phyloP scores from a whole-genome alignment of 2,797 vertebrate species.

The Epinephelus coioides region DNA sequence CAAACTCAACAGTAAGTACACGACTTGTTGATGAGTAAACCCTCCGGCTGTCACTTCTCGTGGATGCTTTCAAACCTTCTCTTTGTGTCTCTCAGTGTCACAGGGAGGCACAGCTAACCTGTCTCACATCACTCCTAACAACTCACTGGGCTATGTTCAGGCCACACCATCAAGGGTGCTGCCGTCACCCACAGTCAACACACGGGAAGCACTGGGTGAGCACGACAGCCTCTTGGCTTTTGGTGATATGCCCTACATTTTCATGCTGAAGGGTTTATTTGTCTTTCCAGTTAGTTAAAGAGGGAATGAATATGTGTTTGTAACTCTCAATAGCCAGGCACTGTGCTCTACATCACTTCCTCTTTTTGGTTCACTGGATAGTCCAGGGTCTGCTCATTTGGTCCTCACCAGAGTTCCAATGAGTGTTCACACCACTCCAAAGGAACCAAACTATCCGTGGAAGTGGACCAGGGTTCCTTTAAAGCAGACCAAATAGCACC shows the following conservation, averaged over 20 bases:
- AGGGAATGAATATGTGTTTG: no score
- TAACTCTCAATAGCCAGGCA: no score
- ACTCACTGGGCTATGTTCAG: constrained; percentile 86
- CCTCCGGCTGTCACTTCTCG: rapidly evolving
- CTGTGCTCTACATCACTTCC: no score
- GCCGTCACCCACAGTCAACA: constrained; percentile 95
- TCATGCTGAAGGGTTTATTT: not conserved
- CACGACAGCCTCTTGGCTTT: not conserved
- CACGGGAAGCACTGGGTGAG: constrained; percentile 94
- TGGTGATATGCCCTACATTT: not conserved
- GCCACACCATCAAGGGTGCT: constrained; percentile 90
- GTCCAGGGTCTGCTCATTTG: no score
- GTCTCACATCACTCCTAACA: constrained; percentile 92
- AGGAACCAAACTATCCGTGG: no score
- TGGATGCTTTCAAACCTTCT: not conserved
- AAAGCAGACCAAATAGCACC: no score
- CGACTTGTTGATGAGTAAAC: rapidly evolving
- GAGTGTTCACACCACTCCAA: no score
- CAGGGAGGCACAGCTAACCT: constrained; percentile 82
- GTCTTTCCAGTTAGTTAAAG: not conserved
- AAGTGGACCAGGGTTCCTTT: no score
- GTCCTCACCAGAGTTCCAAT: no score
- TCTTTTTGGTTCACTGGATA: no score
- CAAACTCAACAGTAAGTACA: constrained; percentile 67
- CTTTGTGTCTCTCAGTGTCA: constrained; percentile 65